Evolutionary conservation across 2,113 vertebrate species (phyloP), one percentile per base, ranked within the genome.

Genomic region (Brachyhypopomus gauderio): DNA sequence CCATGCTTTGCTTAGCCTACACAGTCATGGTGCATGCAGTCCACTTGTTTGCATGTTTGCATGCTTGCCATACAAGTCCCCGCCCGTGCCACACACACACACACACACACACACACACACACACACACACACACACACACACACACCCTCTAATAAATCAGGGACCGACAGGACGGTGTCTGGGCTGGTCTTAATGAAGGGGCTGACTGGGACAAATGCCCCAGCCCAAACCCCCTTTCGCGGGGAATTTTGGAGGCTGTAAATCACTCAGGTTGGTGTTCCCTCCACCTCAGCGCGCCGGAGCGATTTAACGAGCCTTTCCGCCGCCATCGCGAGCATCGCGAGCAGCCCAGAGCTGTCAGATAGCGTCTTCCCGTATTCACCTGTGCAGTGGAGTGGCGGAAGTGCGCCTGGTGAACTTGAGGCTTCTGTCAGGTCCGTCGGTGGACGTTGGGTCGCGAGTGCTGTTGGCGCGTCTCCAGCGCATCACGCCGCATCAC

Each of bases 21-120:
- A 52, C 12, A 14, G 45, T n/a, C 30, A 4, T 77, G 91, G 83
- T 84, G 90, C 91, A 80, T 92, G 82, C 0, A 9, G 9, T 25
- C 75, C 30, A 34, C 58, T 16, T 60, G 20, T 9, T 45, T 27
- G 45, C 60, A 66, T 27, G 23, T 23, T n/a, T 55, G 55, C 11
- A 20, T 5, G 27, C 52, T n/a, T 3, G 30, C 30, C 30, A 30
- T 3, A 3, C n/a, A 11, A 63, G 62, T 17, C 6, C 8, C 12
- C 59, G 52, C 36, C 48, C 59, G 55, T 59, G 55, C 69, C 70
- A 3, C 2, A 60, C 55, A 5, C 55, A 59, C 72, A 73, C 25
- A 56, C 52, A 20, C 30, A 12, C 48, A 58, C 17, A 58, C 11
- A 14, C 20, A 72, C 73, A 59, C 72, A 73, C 25, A 56, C 52